Evolutionary conservation across 2,888 invertebrate species (phyloP).

Genomic region (Andrena praecox): DNA sequence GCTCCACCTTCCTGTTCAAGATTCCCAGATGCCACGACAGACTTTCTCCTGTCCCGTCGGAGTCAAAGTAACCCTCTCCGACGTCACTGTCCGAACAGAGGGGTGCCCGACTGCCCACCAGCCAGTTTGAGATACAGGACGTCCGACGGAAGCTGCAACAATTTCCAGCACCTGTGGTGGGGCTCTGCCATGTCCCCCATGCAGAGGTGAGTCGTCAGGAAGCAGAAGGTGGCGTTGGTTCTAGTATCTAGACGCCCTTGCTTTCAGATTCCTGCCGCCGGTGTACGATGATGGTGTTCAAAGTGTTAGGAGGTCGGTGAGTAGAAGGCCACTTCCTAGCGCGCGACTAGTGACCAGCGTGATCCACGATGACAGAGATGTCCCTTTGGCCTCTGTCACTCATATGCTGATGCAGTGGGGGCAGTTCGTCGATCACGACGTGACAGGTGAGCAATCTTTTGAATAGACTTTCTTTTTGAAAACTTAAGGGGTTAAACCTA

Average conservation of each 20-base stretch:
- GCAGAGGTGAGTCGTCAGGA: conserved; percentile 84
- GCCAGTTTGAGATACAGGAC: conserved; percentile 90
- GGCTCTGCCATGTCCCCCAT: conserved; percentile 94
- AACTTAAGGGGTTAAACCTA: too few species aligned
- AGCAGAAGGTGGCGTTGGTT: neutral
- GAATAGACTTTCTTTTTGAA: neutral
- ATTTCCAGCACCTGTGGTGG: conserved; percentile 91
- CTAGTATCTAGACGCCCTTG: neutral
- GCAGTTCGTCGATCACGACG: conserved; percentile 95
- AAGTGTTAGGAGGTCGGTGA: conserved; percentile 87
- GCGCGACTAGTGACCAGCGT: conserved; percentile 90
- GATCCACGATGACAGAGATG: conserved; percentile 88
- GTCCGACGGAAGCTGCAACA: conserved; percentile 96
- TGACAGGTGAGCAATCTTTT: conserved; percentile 86
- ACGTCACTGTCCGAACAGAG: conserved; percentile 89
- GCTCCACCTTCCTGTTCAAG: conserved; percentile 52
- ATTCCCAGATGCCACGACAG: conserved; percentile 75
- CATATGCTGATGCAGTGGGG: conserved; percentile 96
- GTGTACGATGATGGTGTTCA: conserved; percentile 92
- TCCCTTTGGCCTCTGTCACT: conserved; percentile 89
- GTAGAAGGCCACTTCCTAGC: conserved; percentile 89
- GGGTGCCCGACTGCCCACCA: conserved; percentile 89
- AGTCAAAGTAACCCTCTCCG: conserved; percentile 85
- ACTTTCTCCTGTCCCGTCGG: conserved; percentile 64
- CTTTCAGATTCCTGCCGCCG: conserved; percentile 90